These are phyloP conservation scores for Psilopsiagon aymara DNA, from an alignment of 2,113 vertebrate genomes.

Conservation along the genomic window DNA sequence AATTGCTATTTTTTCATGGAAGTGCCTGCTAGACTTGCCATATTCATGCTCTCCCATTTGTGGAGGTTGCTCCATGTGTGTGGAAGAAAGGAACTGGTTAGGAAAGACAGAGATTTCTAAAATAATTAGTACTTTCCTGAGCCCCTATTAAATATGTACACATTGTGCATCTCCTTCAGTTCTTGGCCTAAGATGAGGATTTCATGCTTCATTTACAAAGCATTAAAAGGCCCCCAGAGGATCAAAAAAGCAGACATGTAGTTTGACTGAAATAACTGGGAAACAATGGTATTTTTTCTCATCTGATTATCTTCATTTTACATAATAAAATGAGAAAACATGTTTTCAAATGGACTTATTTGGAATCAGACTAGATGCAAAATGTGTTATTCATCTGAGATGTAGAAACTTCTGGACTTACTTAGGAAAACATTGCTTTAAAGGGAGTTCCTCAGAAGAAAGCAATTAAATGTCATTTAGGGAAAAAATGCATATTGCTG, in stretches of 20 bases:
- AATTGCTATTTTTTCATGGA: not conserved
- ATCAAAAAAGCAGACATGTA: conserved; percentile 3
- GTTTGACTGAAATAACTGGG: conserved; percentile 33
- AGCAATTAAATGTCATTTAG: conserved; percentile 58
- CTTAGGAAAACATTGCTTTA: conserved; percentile 57
- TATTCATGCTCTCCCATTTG: not conserved
- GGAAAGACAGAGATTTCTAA: not conserved
- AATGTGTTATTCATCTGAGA: conserved; percentile 43
- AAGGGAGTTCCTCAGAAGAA: conserved; percentile 64
- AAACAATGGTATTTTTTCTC: conserved; percentile 10
- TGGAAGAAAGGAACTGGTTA: not conserved
- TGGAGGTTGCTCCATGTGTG: not conserved
- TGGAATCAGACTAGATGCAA: conserved; percentile 41
- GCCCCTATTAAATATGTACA: not conserved
- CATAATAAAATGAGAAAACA: conserved; percentile 47
- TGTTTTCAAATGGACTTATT: conserved; percentile 50
- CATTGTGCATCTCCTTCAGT: not conserved
- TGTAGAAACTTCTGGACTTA: conserved; percentile 57
- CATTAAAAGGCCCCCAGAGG: not conserved
- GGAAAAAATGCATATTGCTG: conserved; percentile 11
- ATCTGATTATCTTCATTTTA: conserved; percentile 40
- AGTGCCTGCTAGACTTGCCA: not conserved
- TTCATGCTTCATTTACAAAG: conserved; percentile 25
- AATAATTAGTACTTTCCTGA: not conserved
- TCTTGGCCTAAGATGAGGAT: not conserved